Base-by-base conservation (phyloP, 2,888 invertebrate species). In the Periphyllus acericola region DNA sequence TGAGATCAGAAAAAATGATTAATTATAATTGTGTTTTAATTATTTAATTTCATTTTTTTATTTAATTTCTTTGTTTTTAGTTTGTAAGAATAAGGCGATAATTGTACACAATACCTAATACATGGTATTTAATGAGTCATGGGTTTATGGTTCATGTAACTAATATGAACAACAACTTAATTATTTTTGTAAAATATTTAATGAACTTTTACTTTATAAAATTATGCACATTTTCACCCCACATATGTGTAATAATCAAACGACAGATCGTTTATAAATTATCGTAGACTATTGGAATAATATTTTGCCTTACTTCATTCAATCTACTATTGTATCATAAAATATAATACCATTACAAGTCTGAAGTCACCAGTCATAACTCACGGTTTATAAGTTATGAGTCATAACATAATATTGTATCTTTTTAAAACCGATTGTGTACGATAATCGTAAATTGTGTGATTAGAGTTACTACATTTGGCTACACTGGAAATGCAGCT, bases 401-500 rank as follows among this genome's bases (percentile, higher is more conserved):
- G 11, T 46, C 5, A 46, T 46, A 46, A 46, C 46, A 46, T 46
- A 46, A 46, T 11, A 46, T 11, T 11, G 9, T 52, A 52, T 19
- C 21, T 60, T 60, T 60, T 60, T 60, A 21, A 60, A 60, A 25
- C n/a, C 46, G 60, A 60, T n/a, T 6, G 60, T 60, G 21, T 36
- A 74, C 9, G 25, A 32, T 74, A 74, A 32, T 25, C 19, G 32
- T 21, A 36, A 46, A 25, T 25, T 46, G 21, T 46, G 81, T 66
- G n/a, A 81, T 82, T 71, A 52, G 32, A 5, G 68, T 52, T 52
- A 5, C 11, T 25, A 34, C 3, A 34, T 68, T 66, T 87, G 87
- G 87, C 40, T 19, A 71, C 87, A 87, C 81, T 87, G 87, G 19
- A 72, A 81, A 66, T 66, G 87, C 87, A 87, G 87, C 87, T 87